Evolutionary conservation across 2,113 vertebrate genomes (phyloP).

Genomic region (Grammomys dolichurus): DNA sequence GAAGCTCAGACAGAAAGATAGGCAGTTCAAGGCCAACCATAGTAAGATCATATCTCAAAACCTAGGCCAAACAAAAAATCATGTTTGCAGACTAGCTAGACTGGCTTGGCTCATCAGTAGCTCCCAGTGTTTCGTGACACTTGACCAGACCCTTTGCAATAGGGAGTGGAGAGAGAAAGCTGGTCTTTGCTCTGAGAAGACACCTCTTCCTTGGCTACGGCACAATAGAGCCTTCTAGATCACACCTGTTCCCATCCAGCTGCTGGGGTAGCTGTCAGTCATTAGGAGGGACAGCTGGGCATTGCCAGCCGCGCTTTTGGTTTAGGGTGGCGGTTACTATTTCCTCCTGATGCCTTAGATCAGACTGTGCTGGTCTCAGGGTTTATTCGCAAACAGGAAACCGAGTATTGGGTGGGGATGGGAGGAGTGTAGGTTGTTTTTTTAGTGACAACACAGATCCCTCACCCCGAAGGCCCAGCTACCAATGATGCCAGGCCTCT

Average conservation of each 20-base stretch:
- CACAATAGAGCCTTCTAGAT: background rate
- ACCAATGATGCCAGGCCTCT: conserved; percentile 30
- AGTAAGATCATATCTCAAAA: background rate
- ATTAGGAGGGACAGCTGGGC: conserved; percentile 66
- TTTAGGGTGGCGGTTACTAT: conserved; percentile 24
- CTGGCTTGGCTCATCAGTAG: background rate
- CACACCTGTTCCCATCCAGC: conserved; percentile 72
- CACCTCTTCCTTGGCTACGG: background rate
- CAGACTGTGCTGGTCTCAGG: conserved; percentile 47
- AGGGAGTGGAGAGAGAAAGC: background rate
- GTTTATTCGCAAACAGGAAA: conserved; percentile 82
- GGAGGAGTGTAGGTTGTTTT: background rate
- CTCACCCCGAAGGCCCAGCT: conserved; percentile 37
- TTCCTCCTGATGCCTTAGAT: conserved; percentile 66
- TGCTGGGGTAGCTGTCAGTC: conserved; percentile 71
- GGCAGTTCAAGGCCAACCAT: background rate
- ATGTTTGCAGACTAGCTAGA: background rate
- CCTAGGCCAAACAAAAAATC: conserved; percentile 5
- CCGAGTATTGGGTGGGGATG: conserved; percentile 60
- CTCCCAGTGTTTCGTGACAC: background rate
- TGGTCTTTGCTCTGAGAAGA: conserved; percentile 1
- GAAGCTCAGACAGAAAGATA: background rate
- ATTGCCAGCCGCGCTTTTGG: conserved; percentile 36
- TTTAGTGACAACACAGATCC: conserved; percentile 41
- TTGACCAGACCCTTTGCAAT: conserved; percentile 17